Evolutionary conservation across 1,140 invertebrate species (phyloP).

Genomic region (Plodia interpunctella): DNA sequence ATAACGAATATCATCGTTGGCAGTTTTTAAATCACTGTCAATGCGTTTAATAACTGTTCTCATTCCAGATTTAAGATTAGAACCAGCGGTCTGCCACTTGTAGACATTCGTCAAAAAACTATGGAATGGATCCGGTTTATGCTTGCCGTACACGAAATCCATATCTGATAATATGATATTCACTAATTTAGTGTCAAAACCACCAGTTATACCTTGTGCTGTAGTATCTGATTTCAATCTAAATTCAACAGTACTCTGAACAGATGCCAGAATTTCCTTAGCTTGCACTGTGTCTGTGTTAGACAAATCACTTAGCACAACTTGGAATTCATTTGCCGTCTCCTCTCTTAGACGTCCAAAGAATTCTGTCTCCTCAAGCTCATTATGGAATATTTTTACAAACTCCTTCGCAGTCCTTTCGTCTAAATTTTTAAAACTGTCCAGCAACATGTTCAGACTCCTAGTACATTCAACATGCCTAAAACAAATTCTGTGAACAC

Average conservation of each 20-base stretch:
- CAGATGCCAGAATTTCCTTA: slow-evolving; percentile 34
- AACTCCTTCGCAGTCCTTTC: slow-evolving; percentile 35
- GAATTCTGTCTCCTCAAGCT: slow-evolving; percentile 36
- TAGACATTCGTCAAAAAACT: slow-evolving; percentile 35
- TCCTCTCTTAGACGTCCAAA: slow-evolving; percentile 31
- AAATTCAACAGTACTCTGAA: slow-evolving; percentile 34
- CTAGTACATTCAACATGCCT: slow-evolving; percentile 38
- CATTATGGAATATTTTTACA: slow-evolving; percentile 33
- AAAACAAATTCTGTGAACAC: slow-evolving; percentile 37
- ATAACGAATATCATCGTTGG: slow-evolving; percentile 25
- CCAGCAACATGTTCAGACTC: slow-evolving; percentile 34
- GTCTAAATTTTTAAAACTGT: slow-evolving; percentile 27
- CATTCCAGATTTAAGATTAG: slow-evolving; percentile 26
- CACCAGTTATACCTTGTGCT: slow-evolving; percentile 22
- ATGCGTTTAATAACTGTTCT: slow-evolving; percentile 31
- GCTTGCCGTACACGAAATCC: slow-evolving; percentile 42
- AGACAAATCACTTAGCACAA: slow-evolving; percentile 50
- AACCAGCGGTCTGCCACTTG: slow-evolving; percentile 29
- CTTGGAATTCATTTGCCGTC: slow-evolving; percentile 44
- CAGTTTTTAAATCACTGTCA: neutral
- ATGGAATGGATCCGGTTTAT: slow-evolving; percentile 32
- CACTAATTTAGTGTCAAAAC: slow-evolving; percentile 38
- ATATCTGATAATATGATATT: slow-evolving; percentile 54
- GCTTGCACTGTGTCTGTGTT: slow-evolving; percentile 35
- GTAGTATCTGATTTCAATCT: slow-evolving; percentile 28